These are phyloP conservation scores for Diachasmimorpha longicaudata DNA, from an alignment of 1,140 invertebrate genomes.

Conservation along the genomic window DNA sequence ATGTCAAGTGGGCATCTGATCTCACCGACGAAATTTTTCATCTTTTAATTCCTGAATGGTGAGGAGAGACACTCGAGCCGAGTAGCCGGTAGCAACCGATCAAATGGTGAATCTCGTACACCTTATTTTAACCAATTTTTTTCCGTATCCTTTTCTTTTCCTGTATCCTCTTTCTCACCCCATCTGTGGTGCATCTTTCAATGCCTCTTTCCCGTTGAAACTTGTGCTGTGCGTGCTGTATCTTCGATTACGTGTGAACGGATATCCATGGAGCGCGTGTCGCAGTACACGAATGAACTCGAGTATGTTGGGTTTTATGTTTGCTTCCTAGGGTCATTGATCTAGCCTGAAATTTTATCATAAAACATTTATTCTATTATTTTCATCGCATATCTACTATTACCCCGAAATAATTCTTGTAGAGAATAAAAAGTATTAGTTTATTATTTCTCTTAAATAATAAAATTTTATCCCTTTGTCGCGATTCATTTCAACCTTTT, in stretches of 20 bases:
- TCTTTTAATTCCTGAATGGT: too few species aligned
- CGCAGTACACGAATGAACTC: not conserved
- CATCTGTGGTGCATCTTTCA: not conserved
- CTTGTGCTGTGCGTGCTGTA: not conserved
- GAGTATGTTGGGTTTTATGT: not conserved
- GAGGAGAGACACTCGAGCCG: not conserved
- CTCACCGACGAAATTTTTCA: too few species aligned
- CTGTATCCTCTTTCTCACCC: not conserved
- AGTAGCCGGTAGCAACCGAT: not conserved
- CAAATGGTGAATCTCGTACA: slow-evolving; percentile 4
- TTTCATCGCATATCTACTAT: not conserved
- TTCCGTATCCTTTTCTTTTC: not conserved
- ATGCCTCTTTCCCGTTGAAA: not conserved
- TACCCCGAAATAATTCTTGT: too few species aligned
- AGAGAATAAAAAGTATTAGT: too few species aligned
- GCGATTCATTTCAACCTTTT: too few species aligned
- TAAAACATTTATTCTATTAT: not conserved
- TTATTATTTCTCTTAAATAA: too few species aligned
- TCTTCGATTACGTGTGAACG: slow-evolving; percentile 12
- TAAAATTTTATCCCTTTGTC: too few species aligned
- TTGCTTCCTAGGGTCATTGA: not conserved
- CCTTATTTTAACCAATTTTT: not conserved
- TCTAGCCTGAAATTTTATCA: not conserved
- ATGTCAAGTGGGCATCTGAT: too few species aligned
- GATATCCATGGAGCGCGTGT: slow-evolving; percentile 4